These are phyloP conservation scores for Perodicticus potto DNA, from an alignment of 2,797 vertebrate species.

Conservation along the genomic window DNA sequence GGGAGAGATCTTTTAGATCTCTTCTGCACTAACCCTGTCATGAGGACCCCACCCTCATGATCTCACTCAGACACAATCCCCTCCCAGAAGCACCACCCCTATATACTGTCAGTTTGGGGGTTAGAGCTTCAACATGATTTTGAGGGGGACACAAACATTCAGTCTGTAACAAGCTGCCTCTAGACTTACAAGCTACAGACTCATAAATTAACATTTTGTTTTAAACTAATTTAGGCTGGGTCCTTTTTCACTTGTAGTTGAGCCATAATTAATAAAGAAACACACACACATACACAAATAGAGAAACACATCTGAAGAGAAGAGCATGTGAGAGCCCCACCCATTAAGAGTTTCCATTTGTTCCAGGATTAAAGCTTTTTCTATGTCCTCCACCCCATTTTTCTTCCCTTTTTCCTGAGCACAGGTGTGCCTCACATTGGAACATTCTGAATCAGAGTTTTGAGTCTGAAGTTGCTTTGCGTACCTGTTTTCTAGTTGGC, in stretches of 20 bases:
- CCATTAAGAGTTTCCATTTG: slow-evolving; percentile 61
- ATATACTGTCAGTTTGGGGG: neutral
- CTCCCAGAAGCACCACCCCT: neutral
- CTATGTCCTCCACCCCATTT: neutral
- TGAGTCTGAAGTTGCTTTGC: slow-evolving; percentile 65
- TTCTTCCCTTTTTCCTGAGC: neutral
- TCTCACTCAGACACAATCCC: neutral
- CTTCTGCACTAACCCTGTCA: neutral
- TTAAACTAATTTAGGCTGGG: slow-evolving; percentile 13
- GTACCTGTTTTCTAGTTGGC: slow-evolving; percentile 26
- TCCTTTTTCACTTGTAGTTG: slow-evolving; percentile 38
- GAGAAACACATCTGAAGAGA: slow-evolving; percentile 45
- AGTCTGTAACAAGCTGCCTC: neutral
- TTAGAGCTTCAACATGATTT: neutral
- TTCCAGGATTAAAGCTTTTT: slow-evolving; percentile 51
- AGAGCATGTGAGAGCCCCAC: neutral
- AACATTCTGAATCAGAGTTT: slow-evolving; percentile 43
- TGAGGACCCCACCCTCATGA: neutral
- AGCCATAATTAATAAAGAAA: slow-evolving; percentile 40
- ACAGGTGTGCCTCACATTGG: slow-evolving; percentile 53
- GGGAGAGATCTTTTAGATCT: neutral
- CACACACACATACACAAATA: neutral
- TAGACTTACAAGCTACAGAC: neutral
- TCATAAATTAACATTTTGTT: neutral
- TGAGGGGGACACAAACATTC: neutral